phyloP scores from a whole-genome alignment of 2,888 invertebrate species.

The Furcula furcula region DNA sequence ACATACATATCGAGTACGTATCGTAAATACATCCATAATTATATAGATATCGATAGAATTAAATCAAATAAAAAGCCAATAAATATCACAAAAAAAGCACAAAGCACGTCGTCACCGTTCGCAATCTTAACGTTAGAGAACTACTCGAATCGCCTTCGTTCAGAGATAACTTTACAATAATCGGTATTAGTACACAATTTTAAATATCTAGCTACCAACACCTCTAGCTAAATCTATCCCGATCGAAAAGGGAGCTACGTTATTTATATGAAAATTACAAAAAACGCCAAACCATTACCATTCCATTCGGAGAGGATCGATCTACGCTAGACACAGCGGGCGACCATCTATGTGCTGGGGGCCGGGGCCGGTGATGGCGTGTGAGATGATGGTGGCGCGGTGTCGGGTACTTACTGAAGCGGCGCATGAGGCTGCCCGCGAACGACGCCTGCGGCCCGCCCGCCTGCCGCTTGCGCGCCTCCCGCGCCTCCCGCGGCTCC shows the following conservation, averaged over 20 bases:
- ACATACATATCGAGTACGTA: constrained; percentile 18
- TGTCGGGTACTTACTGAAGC: constrained; percentile 91
- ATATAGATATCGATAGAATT: constrained; percentile 37
- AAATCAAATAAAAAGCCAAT: constrained; percentile 74
- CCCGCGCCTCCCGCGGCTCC: constrained; percentile 59
- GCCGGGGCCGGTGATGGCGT: constrained; percentile 33
- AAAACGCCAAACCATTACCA: constrained; percentile 70
- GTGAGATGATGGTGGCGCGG: constrained; percentile 35
- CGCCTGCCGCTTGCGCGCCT: constrained; percentile 73
- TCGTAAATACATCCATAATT: constrained; percentile 27
- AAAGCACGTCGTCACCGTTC: constrained; percentile 52
- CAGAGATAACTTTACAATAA: constrained; percentile 15
- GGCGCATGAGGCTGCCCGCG: constrained; percentile 89
- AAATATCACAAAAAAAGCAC: constrained; percentile 76
- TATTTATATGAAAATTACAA: constrained; percentile 56
- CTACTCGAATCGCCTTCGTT: constrained; percentile 12
- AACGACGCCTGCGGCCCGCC: constrained; percentile 77
- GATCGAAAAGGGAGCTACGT: constrained; percentile 49
- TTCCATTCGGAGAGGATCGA: constrained; percentile 59
- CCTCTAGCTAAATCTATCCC: constrained; percentile 59
- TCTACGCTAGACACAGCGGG: constrained; percentile 62
- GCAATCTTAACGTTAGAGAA: constrained; percentile 19
- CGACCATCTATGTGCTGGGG: constrained; percentile 49
- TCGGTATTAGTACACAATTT: constrained; percentile 31
- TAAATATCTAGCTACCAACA: constrained; percentile 65